phyloP scores from a whole-genome alignment of 2,888 invertebrate species.

The Ethmia dodecea region DNA sequence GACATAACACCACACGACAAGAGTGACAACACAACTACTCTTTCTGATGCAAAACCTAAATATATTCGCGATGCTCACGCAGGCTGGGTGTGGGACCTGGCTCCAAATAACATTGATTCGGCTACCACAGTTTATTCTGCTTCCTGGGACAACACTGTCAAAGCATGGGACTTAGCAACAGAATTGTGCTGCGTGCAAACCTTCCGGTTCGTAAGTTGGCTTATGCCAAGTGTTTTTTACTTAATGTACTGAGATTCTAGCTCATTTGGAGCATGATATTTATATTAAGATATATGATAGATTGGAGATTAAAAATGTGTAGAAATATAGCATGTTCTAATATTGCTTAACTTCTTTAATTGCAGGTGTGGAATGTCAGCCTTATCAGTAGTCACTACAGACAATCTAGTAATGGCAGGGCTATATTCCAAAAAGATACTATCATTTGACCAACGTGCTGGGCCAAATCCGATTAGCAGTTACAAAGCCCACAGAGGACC shows the following conservation, averaged over 20 bases:
- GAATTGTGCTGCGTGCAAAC: constrained; percentile 62
- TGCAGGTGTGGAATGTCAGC: constrained; percentile 71
- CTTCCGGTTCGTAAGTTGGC: constrained; percentile 48
- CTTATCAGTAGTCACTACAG: constrained; percentile 66
- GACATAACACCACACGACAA: constrained; percentile 40
- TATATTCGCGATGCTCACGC: constrained; percentile 70
- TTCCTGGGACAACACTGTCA: constrained; percentile 79
- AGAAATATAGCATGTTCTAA: too few relatives aligned
- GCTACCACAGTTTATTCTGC: constrained; percentile 74
- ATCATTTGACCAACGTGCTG: constrained; percentile 70
- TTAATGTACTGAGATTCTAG: too few relatives aligned
- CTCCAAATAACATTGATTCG: constrained; percentile 52
- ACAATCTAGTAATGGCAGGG: constrained; percentile 69
- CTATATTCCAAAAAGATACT: constrained; percentile 74
- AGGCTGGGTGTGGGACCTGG: constrained; percentile 81
- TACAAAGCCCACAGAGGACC: constrained; percentile 75
- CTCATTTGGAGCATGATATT: too few relatives aligned
- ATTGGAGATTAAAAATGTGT: too few relatives aligned
- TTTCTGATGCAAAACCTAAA: constrained; percentile 43
- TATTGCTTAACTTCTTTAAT: constrained; percentile 2
- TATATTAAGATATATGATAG: too few relatives aligned
- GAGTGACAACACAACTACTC: constrained; percentile 33
- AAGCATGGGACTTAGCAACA: constrained; percentile 71
- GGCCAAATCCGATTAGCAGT: constrained; percentile 44
- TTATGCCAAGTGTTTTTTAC: constrained; percentile 52